Percentiles rank a stretch among this genome's conserved stretches.
Evolutionary conservation across 2,888 invertebrate genomes (phyloP).

Genomic region (Tridacna crocea): DNA sequence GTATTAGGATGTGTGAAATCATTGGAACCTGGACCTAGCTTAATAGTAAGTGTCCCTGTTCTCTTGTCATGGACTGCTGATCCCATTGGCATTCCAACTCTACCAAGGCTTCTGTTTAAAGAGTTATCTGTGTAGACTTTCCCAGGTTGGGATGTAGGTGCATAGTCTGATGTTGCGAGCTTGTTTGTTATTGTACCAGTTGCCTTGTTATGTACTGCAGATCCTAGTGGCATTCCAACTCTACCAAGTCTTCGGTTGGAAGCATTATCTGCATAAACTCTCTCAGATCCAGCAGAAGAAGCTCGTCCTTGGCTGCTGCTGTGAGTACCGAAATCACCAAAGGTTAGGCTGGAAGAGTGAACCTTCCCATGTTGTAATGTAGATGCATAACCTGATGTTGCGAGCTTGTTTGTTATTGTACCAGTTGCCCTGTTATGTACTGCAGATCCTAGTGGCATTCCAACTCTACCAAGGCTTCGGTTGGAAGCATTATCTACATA

Average conservation of each 20-base stretch:
- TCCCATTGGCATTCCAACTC: conserved; percentile 45
- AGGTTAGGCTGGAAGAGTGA: too few species aligned
- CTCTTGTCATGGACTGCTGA: conserved; percentile 19
- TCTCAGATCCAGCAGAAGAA: background rate
- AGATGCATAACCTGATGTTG: too few species aligned
- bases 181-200: background rate
- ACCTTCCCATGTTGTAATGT: too few species aligned
- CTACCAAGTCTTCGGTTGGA: conserved; percentile 30
- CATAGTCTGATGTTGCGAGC: background rate
- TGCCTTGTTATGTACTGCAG: conserved; percentile 10
- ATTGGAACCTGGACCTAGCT: too few species aligned
- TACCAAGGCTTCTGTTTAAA: conserved; percentile 30
- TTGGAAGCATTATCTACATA: conserved; percentile 42
- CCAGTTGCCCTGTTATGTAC: background rate
- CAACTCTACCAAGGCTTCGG: conserved; percentile 33
- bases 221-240: conserved; percentile 42
- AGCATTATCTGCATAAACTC: conserved; percentile 39
- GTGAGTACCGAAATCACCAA: too few species aligned
- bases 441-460: conserved; percentile 38
- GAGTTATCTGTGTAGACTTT: conserved; percentile 41
- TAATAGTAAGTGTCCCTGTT: background rate
- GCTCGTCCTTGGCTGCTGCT: background rate
- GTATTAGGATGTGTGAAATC: too few species aligned
- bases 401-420: background rate
- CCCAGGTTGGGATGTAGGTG: background rate